phyloP scores from a whole-genome alignment of 2,888 invertebrate genomes.

The Cryptophagus acutangulus region DNA sequence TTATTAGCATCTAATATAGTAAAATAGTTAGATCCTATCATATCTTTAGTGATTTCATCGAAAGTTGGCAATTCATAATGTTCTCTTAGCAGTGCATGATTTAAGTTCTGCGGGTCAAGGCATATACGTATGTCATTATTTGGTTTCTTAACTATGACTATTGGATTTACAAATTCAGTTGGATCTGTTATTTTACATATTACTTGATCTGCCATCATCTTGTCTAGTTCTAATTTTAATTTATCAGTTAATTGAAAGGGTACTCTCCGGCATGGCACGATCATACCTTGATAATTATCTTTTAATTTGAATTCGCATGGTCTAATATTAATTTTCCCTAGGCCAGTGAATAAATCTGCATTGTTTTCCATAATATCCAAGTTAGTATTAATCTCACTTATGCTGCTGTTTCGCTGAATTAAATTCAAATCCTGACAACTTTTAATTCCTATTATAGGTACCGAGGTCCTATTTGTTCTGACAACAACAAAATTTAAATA shows the following conservation, averaged over 20 bases:
- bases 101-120: conserved; percentile 16
- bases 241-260: conserved; percentile 3
- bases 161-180: conserved; percentile 24
- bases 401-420: too few relatives aligned
- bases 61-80: conserved; percentile 12
- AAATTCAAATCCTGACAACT: too few relatives aligned
- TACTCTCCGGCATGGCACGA: not conserved
- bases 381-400: too few relatives aligned
- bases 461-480: too few relatives aligned
- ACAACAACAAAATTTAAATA: too few relatives aligned
- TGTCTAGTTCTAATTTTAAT: conserved; percentile 1
- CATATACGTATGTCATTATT: conserved; percentile 15
- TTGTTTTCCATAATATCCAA: too few relatives aligned
- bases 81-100: conserved; percentile 13
- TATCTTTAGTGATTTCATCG: conserved; percentile 13
- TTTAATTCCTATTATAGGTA: too few relatives aligned
- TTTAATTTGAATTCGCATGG: conserved; percentile 3
- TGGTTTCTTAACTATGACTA: conserved; percentile 21
- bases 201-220: not conserved
- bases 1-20: conserved; percentile 20
- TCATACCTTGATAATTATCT: not conserved
- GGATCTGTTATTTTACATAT: conserved; percentile 10
- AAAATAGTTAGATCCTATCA: conserved; percentile 8
- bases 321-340: conserved; percentile 3
- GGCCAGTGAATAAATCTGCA: conserved; percentile 4